Conservation (phyloP, 2,113 vertebrate species). For the Miniopterus natalensis region DNA sequence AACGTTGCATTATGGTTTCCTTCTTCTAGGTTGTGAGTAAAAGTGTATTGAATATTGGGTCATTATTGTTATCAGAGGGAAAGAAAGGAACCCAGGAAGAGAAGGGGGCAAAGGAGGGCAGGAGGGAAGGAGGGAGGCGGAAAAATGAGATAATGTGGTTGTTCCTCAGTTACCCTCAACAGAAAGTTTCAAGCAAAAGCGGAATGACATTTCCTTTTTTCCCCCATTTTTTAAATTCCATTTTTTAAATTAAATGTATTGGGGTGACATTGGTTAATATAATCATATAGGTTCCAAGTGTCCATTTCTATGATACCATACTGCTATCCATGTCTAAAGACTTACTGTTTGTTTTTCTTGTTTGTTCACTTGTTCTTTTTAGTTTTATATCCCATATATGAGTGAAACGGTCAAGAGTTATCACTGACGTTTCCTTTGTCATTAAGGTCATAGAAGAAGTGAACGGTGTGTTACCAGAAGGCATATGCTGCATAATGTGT, state of each 20-base stretch:
- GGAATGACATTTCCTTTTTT: neutral
- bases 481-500: neutral
- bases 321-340: neutral
- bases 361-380: neutral
- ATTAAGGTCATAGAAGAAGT: neutral
- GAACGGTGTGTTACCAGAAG: neutral
- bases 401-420: neutral
- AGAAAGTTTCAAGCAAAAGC: neutral
- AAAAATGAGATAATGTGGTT: neutral
- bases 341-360: neutral
- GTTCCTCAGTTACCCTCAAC: neutral
- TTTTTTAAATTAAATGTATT: neutral
- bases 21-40: neutral
- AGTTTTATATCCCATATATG: neutral
- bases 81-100: neutral
- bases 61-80: neutral
- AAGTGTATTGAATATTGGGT: neutral
- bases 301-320: neutral
- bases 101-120: neutral
- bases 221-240: neutral
- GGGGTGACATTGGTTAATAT: neutral
- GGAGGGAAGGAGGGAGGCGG: neutral
- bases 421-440: neutral
- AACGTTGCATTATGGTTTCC: neutral
- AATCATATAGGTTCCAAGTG: neutral